phyloP scores from a whole-genome alignment of 1,140 invertebrate genomes.

The Chlorops oryzae region DNA sequence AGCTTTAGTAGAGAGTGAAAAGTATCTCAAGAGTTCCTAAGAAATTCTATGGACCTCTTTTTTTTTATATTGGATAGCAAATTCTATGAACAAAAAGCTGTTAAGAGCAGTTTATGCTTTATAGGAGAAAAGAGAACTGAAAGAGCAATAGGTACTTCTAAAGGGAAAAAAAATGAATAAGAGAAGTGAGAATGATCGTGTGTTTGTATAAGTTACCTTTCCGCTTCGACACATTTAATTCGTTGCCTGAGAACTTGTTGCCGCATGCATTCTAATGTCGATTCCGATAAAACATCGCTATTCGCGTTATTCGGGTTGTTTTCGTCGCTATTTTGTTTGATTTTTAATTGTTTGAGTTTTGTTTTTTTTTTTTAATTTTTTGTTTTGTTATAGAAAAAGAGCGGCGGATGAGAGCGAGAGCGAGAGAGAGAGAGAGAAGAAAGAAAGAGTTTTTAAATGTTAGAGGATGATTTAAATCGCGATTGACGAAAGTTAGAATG shows the following conservation, averaged over 20 bases:
- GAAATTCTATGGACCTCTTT: too few species aligned
- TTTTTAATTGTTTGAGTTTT: conserved; percentile 7
- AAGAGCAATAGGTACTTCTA: too few species aligned
- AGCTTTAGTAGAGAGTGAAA: too few species aligned
- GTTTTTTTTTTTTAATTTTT: conserved; percentile 2
- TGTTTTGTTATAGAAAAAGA: conserved; percentile 7
- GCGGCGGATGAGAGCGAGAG: conserved; percentile 6
- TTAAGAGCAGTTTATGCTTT: too few species aligned
- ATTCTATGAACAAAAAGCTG: too few species aligned
- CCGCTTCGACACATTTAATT: conserved; percentile 64
- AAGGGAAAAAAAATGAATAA: too few species aligned
- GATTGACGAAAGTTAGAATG: too few species aligned
- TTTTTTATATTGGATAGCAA: too few species aligned
- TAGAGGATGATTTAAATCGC: too few species aligned
- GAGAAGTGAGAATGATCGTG: neutral
- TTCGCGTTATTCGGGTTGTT: conserved; percentile 31
- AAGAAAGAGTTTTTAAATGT: neutral
- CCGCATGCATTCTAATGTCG: conserved; percentile 66
- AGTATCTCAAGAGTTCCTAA: too few species aligned
- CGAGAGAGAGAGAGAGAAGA: neutral
- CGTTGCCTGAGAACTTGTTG: conserved; percentile 63
- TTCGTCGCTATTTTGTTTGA: conserved; percentile 45
- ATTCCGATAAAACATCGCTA: conserved; percentile 55
- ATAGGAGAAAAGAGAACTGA: too few species aligned
- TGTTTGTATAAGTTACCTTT: conserved; percentile 54